Conservation (phyloP, 2,888 invertebrate genomes). For the Caenorhabditis sp. region DNA sequence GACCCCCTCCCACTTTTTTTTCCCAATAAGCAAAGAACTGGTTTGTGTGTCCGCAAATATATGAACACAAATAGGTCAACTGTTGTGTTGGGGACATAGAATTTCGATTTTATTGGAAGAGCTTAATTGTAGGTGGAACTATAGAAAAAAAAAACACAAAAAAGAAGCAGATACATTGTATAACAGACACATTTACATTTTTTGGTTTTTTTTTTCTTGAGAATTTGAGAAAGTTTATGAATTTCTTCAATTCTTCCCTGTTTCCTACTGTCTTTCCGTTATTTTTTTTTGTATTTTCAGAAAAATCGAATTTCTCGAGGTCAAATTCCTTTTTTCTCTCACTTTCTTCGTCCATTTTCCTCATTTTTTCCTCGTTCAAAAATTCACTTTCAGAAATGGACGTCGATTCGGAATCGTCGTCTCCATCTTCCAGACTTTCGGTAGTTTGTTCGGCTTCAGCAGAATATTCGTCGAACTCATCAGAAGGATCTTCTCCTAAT, state of each 20-base stretch:
- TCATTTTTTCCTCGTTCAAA: too few species aligned
- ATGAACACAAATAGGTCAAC: constrained; percentile 1
- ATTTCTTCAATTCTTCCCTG: not conserved
- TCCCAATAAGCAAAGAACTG: not conserved
- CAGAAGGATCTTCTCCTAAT: constrained; percentile 55
- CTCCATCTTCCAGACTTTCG: constrained; percentile 51
- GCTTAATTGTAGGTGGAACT: not conserved
- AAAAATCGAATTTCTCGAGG: not conserved
- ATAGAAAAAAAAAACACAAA: not conserved
- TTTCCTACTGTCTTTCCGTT: too few species aligned
- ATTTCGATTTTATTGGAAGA: not conserved
- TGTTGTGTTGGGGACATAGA: not conserved
- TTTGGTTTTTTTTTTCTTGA: not conserved
- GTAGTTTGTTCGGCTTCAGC: constrained; percentile 54
- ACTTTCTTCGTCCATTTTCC: not conserved
- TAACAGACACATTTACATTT: too few species aligned
- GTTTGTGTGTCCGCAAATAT: not conserved
- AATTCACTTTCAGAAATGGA: constrained; percentile 31
- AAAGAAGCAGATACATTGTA: too few species aligned
- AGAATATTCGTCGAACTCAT: constrained; percentile 55
- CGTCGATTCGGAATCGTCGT: constrained; percentile 50
- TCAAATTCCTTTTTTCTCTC: not conserved
- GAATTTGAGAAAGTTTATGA: not conserved
- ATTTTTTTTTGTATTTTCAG: not conserved
- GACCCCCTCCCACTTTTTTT: too few species aligned